These are phyloP conservation scores for Drosophila simulans DNA, from an alignment of 1,140 invertebrate species.

Conservation along the genomic window DNA sequence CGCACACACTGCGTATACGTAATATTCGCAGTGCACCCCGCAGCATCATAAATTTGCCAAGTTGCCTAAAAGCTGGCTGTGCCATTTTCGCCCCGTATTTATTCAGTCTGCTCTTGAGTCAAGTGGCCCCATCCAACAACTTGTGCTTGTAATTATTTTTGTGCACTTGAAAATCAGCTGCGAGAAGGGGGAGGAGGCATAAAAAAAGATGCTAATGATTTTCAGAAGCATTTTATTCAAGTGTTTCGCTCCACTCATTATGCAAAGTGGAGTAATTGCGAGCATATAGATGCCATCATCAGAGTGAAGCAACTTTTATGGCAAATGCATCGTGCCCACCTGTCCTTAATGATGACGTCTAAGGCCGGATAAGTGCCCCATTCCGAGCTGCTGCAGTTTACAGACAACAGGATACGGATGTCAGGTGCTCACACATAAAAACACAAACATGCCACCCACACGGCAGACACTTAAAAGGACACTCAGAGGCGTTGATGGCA, in stretches of 20 bases:
- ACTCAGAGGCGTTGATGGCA: slow-evolving; percentile 75
- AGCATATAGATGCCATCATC: slow-evolving; percentile 57
- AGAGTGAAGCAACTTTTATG: slow-evolving; percentile 48
- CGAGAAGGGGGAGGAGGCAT: slow-evolving; percentile 7
- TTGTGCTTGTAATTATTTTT: slow-evolving; percentile 61
- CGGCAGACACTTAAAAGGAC: slow-evolving; percentile 60
- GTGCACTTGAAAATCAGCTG: slow-evolving; percentile 46
- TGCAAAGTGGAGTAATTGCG: slow-evolving; percentile 75
- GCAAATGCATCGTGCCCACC: slow-evolving; percentile 29
- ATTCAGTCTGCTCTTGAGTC: slow-evolving; percentile 31
- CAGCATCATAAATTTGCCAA: slow-evolving; percentile 44
- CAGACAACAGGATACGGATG: slow-evolving; percentile 72
- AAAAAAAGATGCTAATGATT: slow-evolving; percentile 10
- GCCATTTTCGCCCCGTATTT: slow-evolving; percentile 30
- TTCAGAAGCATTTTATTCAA: slow-evolving; percentile 34
- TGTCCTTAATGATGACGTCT: slow-evolving; percentile 37
- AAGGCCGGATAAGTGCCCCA: slow-evolving; percentile 58
- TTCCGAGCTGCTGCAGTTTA: slow-evolving; percentile 48
- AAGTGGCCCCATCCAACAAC: slow-evolving; percentile 45
- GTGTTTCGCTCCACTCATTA: slow-evolving; percentile 56
- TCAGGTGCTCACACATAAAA: slow-evolving; percentile 35
- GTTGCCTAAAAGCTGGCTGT: slow-evolving; percentile 55
- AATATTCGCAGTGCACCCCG: neutral
- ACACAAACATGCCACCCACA: slow-evolving; percentile 27
- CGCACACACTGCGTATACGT: neutral